These are phyloP conservation scores for Sardinella longiceps DNA, from an alignment of 2,797 vertebrate genomes.

Conservation along the genomic window DNA sequence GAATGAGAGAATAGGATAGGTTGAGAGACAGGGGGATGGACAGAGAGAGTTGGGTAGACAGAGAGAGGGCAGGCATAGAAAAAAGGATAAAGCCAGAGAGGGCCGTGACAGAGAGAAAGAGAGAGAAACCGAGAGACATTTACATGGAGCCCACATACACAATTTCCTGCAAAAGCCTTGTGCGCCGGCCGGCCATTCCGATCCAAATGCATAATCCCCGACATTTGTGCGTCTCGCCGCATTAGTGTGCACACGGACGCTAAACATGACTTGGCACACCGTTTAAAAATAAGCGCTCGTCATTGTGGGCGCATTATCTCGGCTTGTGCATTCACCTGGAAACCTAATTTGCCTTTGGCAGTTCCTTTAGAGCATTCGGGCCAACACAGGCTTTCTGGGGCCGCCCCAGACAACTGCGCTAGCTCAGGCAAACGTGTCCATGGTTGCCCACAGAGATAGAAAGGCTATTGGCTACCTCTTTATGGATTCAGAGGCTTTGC, in stretches of 20 bases:
- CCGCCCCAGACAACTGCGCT: neutral
- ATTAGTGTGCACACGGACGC: neutral
- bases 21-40: neutral
- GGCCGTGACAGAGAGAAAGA: neutral
- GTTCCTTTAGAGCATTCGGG: neutral
- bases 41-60: neutral
- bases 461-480: neutral
- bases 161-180: neutral
- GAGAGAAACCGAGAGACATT: neutral
- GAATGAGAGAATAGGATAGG: neutral
- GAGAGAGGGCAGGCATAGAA: too few relatives aligned
- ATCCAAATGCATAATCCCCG: constrained; percentile 16
- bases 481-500: neutral
- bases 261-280: constrained; percentile 19
- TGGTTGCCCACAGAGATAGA: neutral
- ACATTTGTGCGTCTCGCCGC: neutral
- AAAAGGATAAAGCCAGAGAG: too few relatives aligned
- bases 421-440: neutral
- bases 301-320: neutral
- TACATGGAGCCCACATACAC: neutral
- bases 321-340: constrained; percentile 21
- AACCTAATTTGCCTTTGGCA: constrained; percentile 26
- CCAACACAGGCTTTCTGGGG: neutral
- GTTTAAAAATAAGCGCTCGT: neutral
- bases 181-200: neutral